Percentiles rank a stretch among this genome's conserved stretches.
Conservation (phyloP, 2,888 invertebrate genomes). For the Ypsolopha sequella region DNA sequence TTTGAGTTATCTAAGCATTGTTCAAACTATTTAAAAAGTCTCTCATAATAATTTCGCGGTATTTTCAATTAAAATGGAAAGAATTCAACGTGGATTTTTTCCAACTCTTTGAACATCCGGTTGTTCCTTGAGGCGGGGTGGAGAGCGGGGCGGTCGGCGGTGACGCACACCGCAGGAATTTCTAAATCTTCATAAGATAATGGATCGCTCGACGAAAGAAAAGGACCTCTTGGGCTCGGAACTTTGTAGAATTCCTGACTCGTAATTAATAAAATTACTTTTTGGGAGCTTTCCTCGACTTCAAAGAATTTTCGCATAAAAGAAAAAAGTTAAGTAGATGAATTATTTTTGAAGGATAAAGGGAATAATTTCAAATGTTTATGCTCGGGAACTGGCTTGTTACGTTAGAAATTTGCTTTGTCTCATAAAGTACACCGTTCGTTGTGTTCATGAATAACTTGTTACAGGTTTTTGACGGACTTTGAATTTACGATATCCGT, state of each 20-base stretch:
- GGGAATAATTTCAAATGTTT: conserved; percentile 60
- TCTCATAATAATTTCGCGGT: neutral
- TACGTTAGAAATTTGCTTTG: conserved; percentile 21
- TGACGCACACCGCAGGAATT: conserved; percentile 58
- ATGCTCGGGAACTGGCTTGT: conserved; percentile 41
- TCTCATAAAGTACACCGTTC: conserved; percentile 12
- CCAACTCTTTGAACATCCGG: neutral
- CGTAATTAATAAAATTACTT: conserved; percentile 72
- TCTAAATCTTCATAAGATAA: conserved; percentile 70
- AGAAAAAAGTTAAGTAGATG: conserved; percentile 69
- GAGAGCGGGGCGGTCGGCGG: neutral
- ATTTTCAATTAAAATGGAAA: conserved; percentile 2
- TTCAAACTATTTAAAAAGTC: neutral
- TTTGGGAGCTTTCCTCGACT: conserved; percentile 68
- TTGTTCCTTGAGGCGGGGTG: neutral
- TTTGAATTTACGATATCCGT: neutral
- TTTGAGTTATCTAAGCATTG: neutral
- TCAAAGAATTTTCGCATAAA: conserved; percentile 69
- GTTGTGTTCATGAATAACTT: neutral
- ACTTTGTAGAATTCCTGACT: conserved; percentile 70
- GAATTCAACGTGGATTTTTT: neutral
- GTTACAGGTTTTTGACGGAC: neutral
- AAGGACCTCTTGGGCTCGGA: conserved; percentile 61
- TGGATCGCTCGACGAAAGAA: conserved; percentile 63
- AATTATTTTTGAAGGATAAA: conserved; percentile 68